Percentiles rank a stretch among this genome's conserved stretches.
These are phyloP conservation scores for Emydoidea blandingii DNA, from an alignment of 2,797 vertebrate species.

Conservation along the genomic window DNA sequence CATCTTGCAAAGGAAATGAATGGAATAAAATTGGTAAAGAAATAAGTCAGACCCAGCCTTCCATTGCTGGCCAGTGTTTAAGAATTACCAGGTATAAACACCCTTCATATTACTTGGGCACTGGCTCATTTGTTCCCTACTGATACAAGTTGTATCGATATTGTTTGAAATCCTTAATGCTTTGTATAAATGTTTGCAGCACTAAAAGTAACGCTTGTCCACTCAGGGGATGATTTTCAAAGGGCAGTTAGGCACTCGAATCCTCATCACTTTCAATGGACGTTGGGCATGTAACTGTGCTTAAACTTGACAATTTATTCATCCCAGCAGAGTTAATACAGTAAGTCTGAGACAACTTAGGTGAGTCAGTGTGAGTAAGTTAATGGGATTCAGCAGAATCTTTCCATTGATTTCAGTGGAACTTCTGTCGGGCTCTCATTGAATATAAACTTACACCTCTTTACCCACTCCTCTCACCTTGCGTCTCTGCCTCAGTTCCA, in stretches of 20 bases:
- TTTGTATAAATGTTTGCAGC: neutral
- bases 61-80: neutral
- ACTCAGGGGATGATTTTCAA: neutral
- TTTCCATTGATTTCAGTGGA: neutral
- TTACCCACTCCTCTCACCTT: neutral
- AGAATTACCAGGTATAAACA: neutral
- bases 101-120: neutral
- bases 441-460: neutral
- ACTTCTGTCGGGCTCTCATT: neutral
- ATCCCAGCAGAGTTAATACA: neutral
- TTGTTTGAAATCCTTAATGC: neutral
- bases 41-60: neutral
- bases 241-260: fast-evolving
- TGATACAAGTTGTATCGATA: neutral
- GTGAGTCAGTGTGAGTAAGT: neutral
- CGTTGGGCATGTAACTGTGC: neutral
- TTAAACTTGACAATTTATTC: neutral
- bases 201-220: neutral
- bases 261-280: neutral
- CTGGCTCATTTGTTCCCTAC: neutral
- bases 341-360: neutral
- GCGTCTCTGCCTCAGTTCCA: neutral
- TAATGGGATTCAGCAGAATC: neutral
- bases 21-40: neutral
- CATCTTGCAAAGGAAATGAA: neutral